Evolutionary conservation across 2,113 vertebrate genomes (phyloP).

Genomic region (Sceloporus undulatus): DNA sequence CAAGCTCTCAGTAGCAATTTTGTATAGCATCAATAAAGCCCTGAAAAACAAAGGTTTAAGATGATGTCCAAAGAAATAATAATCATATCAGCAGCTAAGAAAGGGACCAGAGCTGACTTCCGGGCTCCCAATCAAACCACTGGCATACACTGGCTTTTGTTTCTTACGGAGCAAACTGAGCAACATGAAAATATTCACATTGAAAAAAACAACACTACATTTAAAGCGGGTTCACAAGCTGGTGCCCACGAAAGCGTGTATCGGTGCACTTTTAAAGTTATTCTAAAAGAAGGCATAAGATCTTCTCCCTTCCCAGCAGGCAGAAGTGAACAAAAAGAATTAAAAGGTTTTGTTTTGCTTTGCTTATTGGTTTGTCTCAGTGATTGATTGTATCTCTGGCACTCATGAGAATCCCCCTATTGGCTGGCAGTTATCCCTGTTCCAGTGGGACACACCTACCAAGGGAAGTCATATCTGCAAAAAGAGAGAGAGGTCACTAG

Average conservation of each 20-base stretch:
- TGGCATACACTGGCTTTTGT: not conserved
- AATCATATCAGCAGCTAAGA: not conserved
- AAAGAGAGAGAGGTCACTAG: not conserved
- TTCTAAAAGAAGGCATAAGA: conserved; percentile 6
- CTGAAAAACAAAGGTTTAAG: conserved; percentile 22
- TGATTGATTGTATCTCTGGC: conserved; percentile 21
- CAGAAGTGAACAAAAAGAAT: not conserved
- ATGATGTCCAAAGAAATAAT: not conserved
- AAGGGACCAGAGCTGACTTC: conserved; percentile 6
- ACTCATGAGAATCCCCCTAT: conserved; percentile 14
- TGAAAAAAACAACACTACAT: conserved; percentile 7
- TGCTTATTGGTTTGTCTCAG: conserved; percentile 20
- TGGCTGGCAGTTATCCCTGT: not conserved
- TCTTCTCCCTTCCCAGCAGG: conserved; percentile 32
- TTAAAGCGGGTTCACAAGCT: conserved; percentile 22
- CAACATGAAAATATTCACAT: conserved; percentile 7
- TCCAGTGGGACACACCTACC: not conserved
- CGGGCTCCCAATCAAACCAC: not conserved
- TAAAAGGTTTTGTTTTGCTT: not conserved
- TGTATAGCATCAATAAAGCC: conserved; percentile 10
- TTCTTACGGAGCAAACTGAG: conserved; percentile 15
- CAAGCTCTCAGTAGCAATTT: not conserved
- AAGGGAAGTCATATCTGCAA: not conserved
- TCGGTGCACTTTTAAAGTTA: conserved; percentile 6
- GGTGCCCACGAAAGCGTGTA: not conserved